phyloP scores from a whole-genome alignment of 2,797 vertebrate species.

The Leptodactylus fallax region DNA sequence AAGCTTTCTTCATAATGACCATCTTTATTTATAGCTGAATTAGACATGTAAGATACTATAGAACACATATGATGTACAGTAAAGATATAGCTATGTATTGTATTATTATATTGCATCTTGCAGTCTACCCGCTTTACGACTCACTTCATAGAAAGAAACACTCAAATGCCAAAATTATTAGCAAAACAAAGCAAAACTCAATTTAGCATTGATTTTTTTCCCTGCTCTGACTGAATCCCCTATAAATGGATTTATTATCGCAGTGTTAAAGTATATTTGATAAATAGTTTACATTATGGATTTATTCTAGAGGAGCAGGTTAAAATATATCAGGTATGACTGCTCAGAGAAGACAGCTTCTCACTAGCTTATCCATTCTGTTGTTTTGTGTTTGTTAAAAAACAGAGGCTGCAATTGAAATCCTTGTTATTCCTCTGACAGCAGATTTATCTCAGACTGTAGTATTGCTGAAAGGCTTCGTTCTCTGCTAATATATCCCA shows the following conservation, averaged over 20 bases:
- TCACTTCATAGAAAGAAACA: background rate
- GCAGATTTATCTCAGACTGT: slow-evolving; percentile 54
- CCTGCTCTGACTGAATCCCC: slow-evolving; percentile 26
- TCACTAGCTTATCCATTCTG: slow-evolving; percentile 29
- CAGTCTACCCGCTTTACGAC: background rate
- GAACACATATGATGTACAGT: background rate
- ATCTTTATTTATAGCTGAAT: background rate
- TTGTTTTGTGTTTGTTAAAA: slow-evolving; percentile 51
- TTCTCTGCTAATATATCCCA: slow-evolving; percentile 54
- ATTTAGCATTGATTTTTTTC: slow-evolving; percentile 57
- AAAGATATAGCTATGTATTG: background rate
- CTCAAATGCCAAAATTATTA: slow-evolving; percentile 37
- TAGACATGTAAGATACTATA: background rate
- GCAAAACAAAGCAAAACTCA: slow-evolving; percentile 47
- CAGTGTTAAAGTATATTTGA: slow-evolving; percentile 48
- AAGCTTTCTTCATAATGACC: background rate
- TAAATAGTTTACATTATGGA: slow-evolving; percentile 46
- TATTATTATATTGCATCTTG: background rate
- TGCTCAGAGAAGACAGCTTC: slow-evolving; percentile 10
- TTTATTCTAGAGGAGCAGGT: slow-evolving; percentile 30
- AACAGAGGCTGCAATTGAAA: slow-evolving; percentile 50
- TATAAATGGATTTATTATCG: slow-evolving; percentile 55
- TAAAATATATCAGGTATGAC: slow-evolving; percentile 28
- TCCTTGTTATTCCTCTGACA: slow-evolving; percentile 59
- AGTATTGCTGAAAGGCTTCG: slow-evolving; percentile 46